Base-by-base conservation (phyloP, 2,113 vertebrate genomes). In the Hirundichthys speculiger region DNA sequence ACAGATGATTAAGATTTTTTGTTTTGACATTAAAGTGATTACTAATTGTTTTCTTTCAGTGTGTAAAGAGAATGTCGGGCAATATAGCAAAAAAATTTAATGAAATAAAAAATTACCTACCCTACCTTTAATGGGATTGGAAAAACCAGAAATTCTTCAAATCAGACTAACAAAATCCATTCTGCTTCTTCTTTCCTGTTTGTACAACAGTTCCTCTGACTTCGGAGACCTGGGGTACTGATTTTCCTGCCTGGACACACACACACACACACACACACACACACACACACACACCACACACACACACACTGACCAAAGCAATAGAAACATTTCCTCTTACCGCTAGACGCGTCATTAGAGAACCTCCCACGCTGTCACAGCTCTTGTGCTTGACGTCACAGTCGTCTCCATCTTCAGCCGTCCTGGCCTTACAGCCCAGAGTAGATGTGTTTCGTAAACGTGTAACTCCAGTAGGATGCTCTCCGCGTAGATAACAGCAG, bases 271-370 rank as follows among this genome's bases (percentile, higher is more conserved):
- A 43, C 16, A 13, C n/a, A 38, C 27, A 45, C 9, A n/a, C 46
- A 50, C 38, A 43, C 16, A n/a, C 65, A 34, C 42, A 19, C 10
- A 40, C 13, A 39, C 27, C 9, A 13, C 39, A 43, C 38, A 45
- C n/a, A 13, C 30, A 9, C 1, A 21, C 4, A 45, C 50, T 43
- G 34, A 79, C 67, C 72, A 83, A 73, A 65, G 72, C 72, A 83
- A 73, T 66, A 83, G n/a, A 53, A 34, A 13, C 8, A 64, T 57
- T 54, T 66, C 60, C 30, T 42, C 24, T 6, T 21, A 46, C 50
- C 75, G 60, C 59, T 52, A 49, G 34, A 66, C 1, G 60, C 45
- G 54, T 73, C 41, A 8, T 18, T 13, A 4, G 30, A 34, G 62
- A 45, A 40, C 30, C 2, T 20, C 18, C 42, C 16, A n/a, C 15